Evolutionary conservation across 2,888 invertebrate species (phyloP).

Genomic region (Leptodirus hochenwartii): DNA sequence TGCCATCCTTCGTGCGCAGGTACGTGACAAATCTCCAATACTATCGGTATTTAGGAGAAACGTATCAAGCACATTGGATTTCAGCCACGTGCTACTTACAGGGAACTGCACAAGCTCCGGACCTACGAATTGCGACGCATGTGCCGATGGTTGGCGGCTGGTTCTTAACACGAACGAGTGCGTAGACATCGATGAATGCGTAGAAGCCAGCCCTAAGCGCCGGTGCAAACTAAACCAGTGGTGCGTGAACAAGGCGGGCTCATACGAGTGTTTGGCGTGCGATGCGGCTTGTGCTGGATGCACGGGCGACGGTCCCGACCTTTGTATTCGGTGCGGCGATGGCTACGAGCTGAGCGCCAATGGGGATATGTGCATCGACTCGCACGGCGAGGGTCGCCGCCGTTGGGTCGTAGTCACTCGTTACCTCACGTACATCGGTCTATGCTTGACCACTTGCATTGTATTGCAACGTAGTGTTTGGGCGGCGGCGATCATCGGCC

Average conservation of each 20-base stretch:
- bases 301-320: slow-evolving; percentile 78
- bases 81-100: no score
- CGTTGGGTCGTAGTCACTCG: slow-evolving; percentile 41
- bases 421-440: slow-evolving; percentile 69
- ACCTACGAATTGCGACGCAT: slow-evolving; percentile 39
- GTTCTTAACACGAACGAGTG: slow-evolving; percentile 61
- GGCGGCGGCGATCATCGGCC: slow-evolving; percentile 60
- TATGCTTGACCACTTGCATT: slow-evolving; percentile 70
- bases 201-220: slow-evolving; percentile 29
- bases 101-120: no score
- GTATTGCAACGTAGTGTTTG: slow-evolving; percentile 64
- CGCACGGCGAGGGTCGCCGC: slow-evolving; percentile 32
- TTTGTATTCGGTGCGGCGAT: slow-evolving; percentile 65
- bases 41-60: slow-evolving; percentile 1
- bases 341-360: slow-evolving; percentile 55
- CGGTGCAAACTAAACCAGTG: slow-evolving; percentile 51
- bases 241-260: slow-evolving; percentile 79
- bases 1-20: slow-evolving; percentile 69
- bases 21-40: slow-evolving; percentile 32
- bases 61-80: no score
- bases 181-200: slow-evolving; percentile 73
- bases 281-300: slow-evolving; percentile 73
- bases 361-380: slow-evolving; percentile 52
- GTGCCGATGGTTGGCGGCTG: slow-evolving; percentile 55
- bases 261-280: slow-evolving; percentile 63